Percentiles rank a stretch among this genome's conserved stretches.
Conservation (phyloP, 1,140 invertebrate genomes). For the Trichoplusia ni region DNA sequence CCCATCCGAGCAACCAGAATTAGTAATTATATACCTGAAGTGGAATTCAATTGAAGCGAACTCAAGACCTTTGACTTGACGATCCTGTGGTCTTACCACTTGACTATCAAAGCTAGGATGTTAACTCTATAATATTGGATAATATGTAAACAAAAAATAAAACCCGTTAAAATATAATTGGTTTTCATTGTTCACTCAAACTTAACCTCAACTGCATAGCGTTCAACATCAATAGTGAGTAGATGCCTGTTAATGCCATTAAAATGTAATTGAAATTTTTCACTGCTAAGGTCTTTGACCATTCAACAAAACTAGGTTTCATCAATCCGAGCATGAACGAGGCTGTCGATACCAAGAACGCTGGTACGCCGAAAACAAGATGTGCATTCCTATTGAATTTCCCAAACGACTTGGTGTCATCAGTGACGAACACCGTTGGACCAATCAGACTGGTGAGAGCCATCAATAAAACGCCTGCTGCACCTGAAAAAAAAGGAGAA, state of each 20-base stretch:
- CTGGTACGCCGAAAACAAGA: slow-evolving; percentile 32
- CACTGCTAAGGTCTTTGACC: background rate
- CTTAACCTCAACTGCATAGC: background rate
- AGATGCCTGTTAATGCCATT: background rate
- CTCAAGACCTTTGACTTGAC: too few relatives aligned
- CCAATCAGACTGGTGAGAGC: background rate
- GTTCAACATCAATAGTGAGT: background rate
- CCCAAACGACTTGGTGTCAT: background rate
- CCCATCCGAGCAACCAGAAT: too few relatives aligned
- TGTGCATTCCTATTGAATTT: slow-evolving; percentile 32
- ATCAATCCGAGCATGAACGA: slow-evolving; percentile 50
- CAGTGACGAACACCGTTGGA: background rate
- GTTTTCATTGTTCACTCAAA: too few relatives aligned
- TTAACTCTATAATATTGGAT: too few relatives aligned
- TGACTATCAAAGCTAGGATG: too few relatives aligned
- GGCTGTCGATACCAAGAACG: slow-evolving; percentile 39
- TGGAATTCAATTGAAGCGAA: too few relatives aligned
- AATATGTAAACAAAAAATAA: too few relatives aligned
- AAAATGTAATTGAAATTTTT: background rate
- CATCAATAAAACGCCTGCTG: too few relatives aligned
- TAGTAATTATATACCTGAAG: too few relatives aligned
- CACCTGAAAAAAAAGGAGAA: too few relatives aligned
- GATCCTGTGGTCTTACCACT: too few relatives aligned
- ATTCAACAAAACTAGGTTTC: slow-evolving; percentile 32
- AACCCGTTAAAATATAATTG: too few relatives aligned